Evolutionary conservation across 2,797 vertebrate species (phyloP), one percentile per base, ranked within the genome.

Genomic region (Anisognathus igniventris): DNA sequence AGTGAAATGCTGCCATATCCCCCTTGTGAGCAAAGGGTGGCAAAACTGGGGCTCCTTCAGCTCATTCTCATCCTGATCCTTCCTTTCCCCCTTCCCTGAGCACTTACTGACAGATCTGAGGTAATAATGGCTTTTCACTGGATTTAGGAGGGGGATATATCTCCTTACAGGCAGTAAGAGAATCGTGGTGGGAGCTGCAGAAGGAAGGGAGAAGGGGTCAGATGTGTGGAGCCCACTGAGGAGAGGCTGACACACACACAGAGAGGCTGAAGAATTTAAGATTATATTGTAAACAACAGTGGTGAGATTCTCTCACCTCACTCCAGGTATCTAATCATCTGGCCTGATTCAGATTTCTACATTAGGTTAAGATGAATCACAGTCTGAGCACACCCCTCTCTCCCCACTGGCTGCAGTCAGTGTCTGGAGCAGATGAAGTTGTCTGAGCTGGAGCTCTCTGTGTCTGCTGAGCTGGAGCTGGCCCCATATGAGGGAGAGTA

Each of bases 401-500:
- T 88, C 62, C 66, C 47, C 30, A 5, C 47, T 68, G 90, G n/a
- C 60, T 80, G 12, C 23, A 91, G 91, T 47, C 57, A 40, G 68
- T 54, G 75, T 35, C 64, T 91, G 3, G 50, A 27, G 68, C 68
- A 83, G 82, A 96, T 92, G 87, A 96, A 94, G 91, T 57, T 90
- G 73, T 92, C 82, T 82, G 68, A 76, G 44, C 54, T 60, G 71
- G 13, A 89, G 64, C 40, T 93, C 3, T 65, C 57, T 66, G 45
- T 51, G 87, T 37, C 93, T 87, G 68, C 24, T 77, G 79, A 91
- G 82, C 78, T 91, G 91, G 15, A 83, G 88, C 85, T 91, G 87
- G 85, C 79, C 68, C 68, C 67, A 4, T n/a, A 44, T n/a, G 78
- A 89, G 65, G 16, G 77, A 53, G 13, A 47, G 33, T 28, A 88